Percentiles rank a stretch among this genome's conserved stretches.
Conservation (phyloP, 1,140 invertebrate species). For the Antheraea pernyi region DNA sequence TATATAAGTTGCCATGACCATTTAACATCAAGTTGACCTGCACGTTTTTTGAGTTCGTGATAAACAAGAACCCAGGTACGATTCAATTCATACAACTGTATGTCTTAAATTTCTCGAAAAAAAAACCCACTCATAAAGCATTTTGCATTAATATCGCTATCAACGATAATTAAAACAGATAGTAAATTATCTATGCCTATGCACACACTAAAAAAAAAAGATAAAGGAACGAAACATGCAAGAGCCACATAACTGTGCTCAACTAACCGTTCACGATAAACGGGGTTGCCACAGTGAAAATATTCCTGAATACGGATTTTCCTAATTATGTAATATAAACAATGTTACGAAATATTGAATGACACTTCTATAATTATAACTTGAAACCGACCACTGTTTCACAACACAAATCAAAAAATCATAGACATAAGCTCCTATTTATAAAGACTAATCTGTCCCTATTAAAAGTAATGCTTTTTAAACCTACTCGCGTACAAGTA, state of each 20-base stretch:
- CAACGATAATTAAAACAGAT: not conserved
- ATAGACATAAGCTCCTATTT: not conserved
- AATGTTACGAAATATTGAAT: not conserved
- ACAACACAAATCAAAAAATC: not conserved
- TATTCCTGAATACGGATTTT: not conserved
- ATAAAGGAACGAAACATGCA: conserved; percentile 14
- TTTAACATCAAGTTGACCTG: too few species aligned
- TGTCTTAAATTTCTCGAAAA: too few species aligned
- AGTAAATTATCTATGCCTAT: conserved; percentile 9
- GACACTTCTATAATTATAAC: too few species aligned
- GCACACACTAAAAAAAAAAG: conserved; percentile 9
- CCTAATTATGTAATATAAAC: not conserved
- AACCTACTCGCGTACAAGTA: not conserved
- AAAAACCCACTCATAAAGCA: too few species aligned
- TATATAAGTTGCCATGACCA: too few species aligned
- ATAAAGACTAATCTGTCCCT: not conserved
- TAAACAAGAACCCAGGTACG: too few species aligned
- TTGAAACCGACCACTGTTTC: too few species aligned
- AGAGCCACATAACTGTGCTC: conserved; percentile 15
- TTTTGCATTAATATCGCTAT: too few species aligned
- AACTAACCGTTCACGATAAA: conserved; percentile 16
- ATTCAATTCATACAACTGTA: too few species aligned
- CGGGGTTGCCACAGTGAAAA: conserved; percentile 2
- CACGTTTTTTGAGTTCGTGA: too few species aligned
- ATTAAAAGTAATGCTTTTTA: not conserved